These are phyloP conservation scores for Phymatocera aterrima DNA, from an alignment of 2,888 invertebrate species.

Conservation along the genomic window DNA sequence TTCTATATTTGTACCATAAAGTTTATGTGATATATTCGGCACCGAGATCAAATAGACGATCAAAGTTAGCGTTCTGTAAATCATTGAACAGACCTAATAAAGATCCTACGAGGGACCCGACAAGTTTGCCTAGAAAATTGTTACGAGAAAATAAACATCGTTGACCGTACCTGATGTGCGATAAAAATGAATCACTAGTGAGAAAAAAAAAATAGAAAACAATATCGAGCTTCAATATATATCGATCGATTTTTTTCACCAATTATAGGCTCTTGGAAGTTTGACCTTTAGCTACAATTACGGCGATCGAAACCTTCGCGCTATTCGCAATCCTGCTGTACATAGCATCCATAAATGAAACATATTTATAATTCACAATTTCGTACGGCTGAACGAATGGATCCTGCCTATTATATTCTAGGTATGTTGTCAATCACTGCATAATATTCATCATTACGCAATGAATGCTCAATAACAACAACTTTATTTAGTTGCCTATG, in stretches of 20 bases:
- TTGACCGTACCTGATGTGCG: too few species aligned
- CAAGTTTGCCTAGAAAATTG: background rate
- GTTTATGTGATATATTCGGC: too few species aligned
- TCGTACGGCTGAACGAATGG: too few species aligned
- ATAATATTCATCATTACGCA: too few species aligned
- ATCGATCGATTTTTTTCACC: background rate
- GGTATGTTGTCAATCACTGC: too few species aligned
- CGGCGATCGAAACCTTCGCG: background rate
- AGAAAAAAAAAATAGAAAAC: background rate
- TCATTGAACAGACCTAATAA: background rate
- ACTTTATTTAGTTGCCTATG: background rate
- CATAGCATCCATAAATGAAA: too few species aligned
- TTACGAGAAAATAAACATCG: background rate
- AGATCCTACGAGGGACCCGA: background rate
- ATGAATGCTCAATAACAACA: background rate
- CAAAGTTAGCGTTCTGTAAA: background rate
- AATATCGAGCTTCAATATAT: background rate
- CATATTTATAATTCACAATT: too few species aligned
- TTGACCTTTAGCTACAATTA: slow-evolving; percentile 9
- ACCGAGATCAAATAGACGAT: too few species aligned
- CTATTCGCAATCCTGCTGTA: background rate
- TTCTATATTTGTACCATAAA: too few species aligned
- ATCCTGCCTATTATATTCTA: too few species aligned
- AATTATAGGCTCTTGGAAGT: background rate
- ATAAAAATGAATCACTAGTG: background rate